Percentiles rank a stretch among this genome's conserved stretches.
phyloP scores from a whole-genome alignment of 2,113 vertebrate genomes.

The Pelmatolapia mariae region DNA sequence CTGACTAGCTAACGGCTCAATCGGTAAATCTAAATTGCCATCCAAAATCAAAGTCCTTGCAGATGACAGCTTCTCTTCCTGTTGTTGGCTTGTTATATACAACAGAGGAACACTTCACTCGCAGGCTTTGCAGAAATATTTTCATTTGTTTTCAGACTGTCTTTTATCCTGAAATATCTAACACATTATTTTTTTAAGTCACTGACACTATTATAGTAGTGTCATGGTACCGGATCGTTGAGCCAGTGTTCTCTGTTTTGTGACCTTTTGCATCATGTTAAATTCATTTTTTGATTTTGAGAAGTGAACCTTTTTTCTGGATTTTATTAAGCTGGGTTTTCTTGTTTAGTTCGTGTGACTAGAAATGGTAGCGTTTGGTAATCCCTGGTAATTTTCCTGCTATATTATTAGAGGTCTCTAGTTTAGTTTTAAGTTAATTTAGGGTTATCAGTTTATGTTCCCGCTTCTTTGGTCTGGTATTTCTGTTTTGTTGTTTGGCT shows the following conservation, averaged over 20 bases:
- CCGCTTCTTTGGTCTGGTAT: neutral
- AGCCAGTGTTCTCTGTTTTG: neutral
- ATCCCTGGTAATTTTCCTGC: neutral
- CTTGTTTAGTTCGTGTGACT: neutral
- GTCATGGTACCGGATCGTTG: neutral
- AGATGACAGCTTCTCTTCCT: slow-evolving; percentile 26
- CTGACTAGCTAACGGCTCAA: slow-evolving; percentile 27
- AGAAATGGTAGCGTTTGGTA: neutral
- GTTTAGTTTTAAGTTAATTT: neutral
- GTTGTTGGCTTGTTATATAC: slow-evolving; percentile 13
- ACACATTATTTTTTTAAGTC: neutral
- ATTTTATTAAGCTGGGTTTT: neutral
- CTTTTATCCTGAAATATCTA: neutral
- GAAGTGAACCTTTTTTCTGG: neutral
- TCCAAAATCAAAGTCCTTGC: neutral
- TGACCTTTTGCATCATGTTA: neutral
- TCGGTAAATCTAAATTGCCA: slow-evolving; percentile 34
- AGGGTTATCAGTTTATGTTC: neutral
- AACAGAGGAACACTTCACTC: neutral
- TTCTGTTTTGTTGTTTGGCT: neutral
- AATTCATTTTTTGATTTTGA: neutral
- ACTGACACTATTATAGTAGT: neutral
- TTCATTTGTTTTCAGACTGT: neutral
- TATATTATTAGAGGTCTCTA: neutral
- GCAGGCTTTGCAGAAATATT: slow-evolving; percentile 4